phyloP scores from a whole-genome alignment of 1,140 invertebrate genomes.

The Branchinecta lynchi region DNA sequence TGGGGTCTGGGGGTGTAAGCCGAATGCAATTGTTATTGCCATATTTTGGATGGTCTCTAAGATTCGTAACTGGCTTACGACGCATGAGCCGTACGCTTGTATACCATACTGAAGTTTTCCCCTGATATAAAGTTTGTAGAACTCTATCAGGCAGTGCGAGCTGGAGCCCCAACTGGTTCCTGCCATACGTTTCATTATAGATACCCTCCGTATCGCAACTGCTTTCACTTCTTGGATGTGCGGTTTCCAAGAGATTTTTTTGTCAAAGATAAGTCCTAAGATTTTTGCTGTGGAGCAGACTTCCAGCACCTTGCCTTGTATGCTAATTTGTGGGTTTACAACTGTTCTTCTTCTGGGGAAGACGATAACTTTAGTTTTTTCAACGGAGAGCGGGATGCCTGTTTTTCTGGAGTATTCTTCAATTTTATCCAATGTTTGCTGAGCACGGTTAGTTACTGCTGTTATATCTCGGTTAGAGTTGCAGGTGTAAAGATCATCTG shows the following conservation, averaged over 20 bases:
- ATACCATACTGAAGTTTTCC: background rate
- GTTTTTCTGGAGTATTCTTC: background rate
- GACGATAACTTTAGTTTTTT: background rate
- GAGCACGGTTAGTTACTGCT: background rate
- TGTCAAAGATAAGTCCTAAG: background rate
- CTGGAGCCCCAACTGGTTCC: background rate
- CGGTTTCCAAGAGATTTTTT: background rate
- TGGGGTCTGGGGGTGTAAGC: background rate
- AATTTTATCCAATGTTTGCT: background rate
- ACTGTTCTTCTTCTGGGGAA: background rate
- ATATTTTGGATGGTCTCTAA: background rate
- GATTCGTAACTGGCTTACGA: background rate
- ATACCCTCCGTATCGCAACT: background rate
- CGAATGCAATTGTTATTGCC: background rate
- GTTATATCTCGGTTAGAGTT: too few relatives aligned
- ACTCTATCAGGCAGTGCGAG: background rate
- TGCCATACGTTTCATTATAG: background rate
- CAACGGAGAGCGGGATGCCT: background rate
- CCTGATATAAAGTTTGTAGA: background rate
- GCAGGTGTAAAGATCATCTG: too few relatives aligned
- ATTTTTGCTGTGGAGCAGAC: background rate
- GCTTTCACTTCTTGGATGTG: background rate
- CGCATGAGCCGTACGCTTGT: background rate
- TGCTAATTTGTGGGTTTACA: background rate
- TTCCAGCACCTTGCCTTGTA: background rate